These are phyloP conservation scores for Vanessa cardui DNA, from an alignment of 2,888 invertebrate genomes.

Conservation along the genomic window DNA sequence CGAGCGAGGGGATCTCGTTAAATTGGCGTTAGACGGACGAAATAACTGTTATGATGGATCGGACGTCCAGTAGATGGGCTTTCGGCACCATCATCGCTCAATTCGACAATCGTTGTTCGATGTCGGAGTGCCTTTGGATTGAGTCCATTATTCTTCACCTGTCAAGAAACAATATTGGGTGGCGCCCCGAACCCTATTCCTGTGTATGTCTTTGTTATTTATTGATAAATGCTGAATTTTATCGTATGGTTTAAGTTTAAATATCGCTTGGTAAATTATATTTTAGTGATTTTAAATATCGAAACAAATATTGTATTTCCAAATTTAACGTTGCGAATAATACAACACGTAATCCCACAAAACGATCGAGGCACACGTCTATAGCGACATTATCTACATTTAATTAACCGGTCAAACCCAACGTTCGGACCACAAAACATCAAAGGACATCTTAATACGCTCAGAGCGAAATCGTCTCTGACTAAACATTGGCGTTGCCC, in stretches of 20 bases:
- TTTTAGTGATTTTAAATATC: constrained; percentile 7
- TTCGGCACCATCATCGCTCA: constrained; percentile 78
- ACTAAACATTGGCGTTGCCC: constrained; percentile 68
- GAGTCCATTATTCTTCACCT: constrained; percentile 69
- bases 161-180: constrained; percentile 44
- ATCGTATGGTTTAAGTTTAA: constrained; percentile 17
- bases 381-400: constrained; percentile 64
- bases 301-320: constrained; percentile 8
- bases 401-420: constrained; percentile 73
- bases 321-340: constrained; percentile 55
- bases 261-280: constrained; percentile 5
- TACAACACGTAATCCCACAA: constrained; percentile 54
- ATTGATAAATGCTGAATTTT: constrained; percentile 35
- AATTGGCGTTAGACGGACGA: constrained; percentile 54
- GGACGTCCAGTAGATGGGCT: constrained; percentile 70
- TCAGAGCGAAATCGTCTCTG: constrained; percentile 72
- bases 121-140: constrained; percentile 66
- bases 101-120: constrained; percentile 75
- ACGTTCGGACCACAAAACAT: constrained; percentile 70
- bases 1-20: constrained; percentile 45
- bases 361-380: constrained; percentile 62
- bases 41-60: constrained; percentile 75
- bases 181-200: constrained; percentile 37
- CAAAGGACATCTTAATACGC: constrained; percentile 80
- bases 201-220: constrained; percentile 37